Evolutionary conservation across 2,113 vertebrate genomes (phyloP).

Genomic region (Cervus canadensis): DNA sequence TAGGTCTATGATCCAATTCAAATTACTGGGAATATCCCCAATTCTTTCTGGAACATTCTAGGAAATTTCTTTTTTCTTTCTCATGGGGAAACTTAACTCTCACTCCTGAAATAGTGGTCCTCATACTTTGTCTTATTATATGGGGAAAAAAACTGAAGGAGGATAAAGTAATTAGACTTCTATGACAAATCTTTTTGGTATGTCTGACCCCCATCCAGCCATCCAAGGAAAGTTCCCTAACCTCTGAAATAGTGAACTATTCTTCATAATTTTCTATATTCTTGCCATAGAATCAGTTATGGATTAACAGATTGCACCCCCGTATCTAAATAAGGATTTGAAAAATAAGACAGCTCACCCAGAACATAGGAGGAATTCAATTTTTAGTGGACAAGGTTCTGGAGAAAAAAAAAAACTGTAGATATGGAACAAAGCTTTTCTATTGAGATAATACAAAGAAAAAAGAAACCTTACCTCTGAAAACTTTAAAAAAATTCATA

Average conservation of each 20-base stretch:
- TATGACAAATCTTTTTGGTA: background rate
- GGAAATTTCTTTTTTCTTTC: background rate
- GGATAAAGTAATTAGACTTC: background rate
- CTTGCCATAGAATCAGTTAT: background rate
- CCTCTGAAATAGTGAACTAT: background rate
- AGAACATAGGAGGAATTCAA: background rate
- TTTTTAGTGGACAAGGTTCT: background rate
- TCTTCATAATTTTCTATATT: background rate
- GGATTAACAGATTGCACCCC: background rate
- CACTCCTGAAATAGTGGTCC: background rate
- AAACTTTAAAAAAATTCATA: slow-evolving; percentile 24
- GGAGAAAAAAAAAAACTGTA: background rate
- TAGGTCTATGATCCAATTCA: background rate
- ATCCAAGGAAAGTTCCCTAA: background rate
- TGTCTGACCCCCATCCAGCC: background rate
- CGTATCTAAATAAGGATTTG: background rate
- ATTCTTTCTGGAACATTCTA: background rate
- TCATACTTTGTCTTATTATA: background rate
- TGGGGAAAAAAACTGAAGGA: background rate
- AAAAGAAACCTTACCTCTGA: background rate
- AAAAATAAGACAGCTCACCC: background rate
- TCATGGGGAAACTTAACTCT: background rate
- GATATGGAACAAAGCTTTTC: background rate
- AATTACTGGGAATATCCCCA: background rate
- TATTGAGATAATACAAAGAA: background rate